Evolutionary conservation across 2,113 vertebrate genomes (phyloP).

Genomic region (Microcebus lehilahytsara): DNA sequence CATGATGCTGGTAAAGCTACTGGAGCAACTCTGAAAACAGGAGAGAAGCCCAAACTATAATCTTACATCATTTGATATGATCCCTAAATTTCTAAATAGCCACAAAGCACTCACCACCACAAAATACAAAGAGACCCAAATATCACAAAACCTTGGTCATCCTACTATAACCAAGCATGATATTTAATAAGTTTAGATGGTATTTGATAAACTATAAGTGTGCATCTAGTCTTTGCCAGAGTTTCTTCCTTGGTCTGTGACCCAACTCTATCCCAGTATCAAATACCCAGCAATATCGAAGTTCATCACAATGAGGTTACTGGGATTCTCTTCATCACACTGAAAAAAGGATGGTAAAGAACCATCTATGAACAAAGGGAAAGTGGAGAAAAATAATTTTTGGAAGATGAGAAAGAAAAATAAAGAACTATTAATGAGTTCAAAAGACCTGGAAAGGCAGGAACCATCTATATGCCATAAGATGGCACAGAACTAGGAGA

Average conservation of each 20-base stretch:
- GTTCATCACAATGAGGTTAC: neutral
- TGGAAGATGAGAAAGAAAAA: conserved; percentile 9
- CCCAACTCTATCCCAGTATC: neutral
- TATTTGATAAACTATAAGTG: neutral
- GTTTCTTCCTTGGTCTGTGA: neutral
- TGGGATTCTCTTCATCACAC: neutral
- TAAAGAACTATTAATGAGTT: conserved; percentile 25
- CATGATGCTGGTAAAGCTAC: conserved; percentile 96
- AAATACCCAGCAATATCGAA: conserved; percentile 11
- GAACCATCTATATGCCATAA: neutral
- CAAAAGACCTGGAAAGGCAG: neutral
- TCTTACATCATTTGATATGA: conserved; percentile 4
- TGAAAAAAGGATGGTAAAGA: conserved; percentile 15
- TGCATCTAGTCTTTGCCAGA: neutral
- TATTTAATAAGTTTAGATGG: neutral
- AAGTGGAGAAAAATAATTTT: neutral
- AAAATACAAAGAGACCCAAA: neutral
- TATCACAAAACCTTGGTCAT: neutral
- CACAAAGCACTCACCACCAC: neutral
- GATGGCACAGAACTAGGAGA: neutral
- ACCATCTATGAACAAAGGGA: neutral
- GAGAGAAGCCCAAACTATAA: conserved; percentile 47
- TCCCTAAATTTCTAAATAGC: conserved; percentile 2
- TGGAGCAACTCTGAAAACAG: conserved; percentile 90
- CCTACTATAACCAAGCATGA: neutral